phyloP scores from a whole-genome alignment of 2,113 vertebrate genomes.

The Chamaea fasciata region DNA sequence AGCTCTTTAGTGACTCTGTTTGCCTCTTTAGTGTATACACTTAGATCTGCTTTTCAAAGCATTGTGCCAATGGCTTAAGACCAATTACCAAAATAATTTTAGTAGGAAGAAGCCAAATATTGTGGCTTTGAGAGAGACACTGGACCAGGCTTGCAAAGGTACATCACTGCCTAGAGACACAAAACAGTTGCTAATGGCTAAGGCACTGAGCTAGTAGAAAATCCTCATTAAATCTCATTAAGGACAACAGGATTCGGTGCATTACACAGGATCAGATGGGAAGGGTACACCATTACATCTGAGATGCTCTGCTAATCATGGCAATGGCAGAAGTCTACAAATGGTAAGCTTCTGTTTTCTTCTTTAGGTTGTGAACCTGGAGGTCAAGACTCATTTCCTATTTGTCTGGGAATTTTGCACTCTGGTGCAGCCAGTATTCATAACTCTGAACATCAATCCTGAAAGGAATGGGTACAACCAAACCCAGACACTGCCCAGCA shows the following conservation, averaged over 20 bases:
- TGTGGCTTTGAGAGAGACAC: not conserved
- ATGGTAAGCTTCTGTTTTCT: not conserved
- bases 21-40: not conserved
- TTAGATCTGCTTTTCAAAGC: not conserved
- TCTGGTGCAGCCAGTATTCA: not conserved
- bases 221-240: conserved; percentile 9
- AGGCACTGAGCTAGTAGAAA: not conserved
- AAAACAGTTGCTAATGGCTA: not conserved
- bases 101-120: not conserved
- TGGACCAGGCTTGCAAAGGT: not conserved
- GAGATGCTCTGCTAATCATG: not conserved
- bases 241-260: not conserved
- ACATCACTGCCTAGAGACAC: not conserved
- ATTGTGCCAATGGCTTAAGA: not conserved
- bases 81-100: not conserved
- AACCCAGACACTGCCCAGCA: not conserved
- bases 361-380: not conserved
- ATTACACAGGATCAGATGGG: not conserved
- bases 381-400: not conserved
- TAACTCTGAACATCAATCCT: not conserved
- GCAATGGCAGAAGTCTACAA: not conserved
- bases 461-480: not conserved
- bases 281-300: not conserved
- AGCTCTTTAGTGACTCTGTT: not conserved
- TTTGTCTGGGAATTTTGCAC: not conserved